Evolutionary conservation across 2,888 invertebrate species (phyloP), one percentile per base, ranked within the genome.

Genomic region (Acrobeloides nanus): DNA sequence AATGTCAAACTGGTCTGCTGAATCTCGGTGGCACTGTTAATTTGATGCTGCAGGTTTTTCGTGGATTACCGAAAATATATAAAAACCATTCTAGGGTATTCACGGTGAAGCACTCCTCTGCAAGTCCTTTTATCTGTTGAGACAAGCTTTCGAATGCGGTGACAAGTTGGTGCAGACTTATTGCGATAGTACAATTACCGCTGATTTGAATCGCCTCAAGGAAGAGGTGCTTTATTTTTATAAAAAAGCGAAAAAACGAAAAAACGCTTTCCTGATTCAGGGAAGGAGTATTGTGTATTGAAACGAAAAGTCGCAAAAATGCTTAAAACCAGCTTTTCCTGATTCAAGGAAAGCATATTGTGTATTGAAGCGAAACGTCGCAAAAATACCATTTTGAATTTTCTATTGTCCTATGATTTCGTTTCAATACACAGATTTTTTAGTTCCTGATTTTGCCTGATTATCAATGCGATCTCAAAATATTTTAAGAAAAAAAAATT

Each of bases 31-130:
- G 53, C 8, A 59, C 63, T 10, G 64, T 68, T 15, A 55, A 62
- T 27, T 55, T 59, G 52, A 68, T 68, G 68, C 44, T 68, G 7
- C 57, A 65, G 38, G 45, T 45, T 10, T 15, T 38, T 15, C 21
- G 20, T 38, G n/a, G 7, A 20, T 18, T 17, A 7, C 12, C 38
- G 6, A 48, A 46, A 21, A 48, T 38, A 33, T 7, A 41, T 32
- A 41, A 29, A 39, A 62, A 20, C 6, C 20, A 34, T 20, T 51
- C 0, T 32, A 51, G 47, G 69, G 69, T 26, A 60, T 70, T 17
- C 68, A 69, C 39, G 66, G 65, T 23, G 66, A 69, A 31, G 68
- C 68, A 17, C 57, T 68, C 15, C 53, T 70, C 21, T 70, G 70
- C 53, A 70, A 70, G 39, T 55, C 63, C 2, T 70, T 70, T 59